Evolutionary conservation across 23 tunicate species (phyloP), one percentile per base, ranked within the genome.

Genomic region (Clavelina lepadiformis): DNA sequence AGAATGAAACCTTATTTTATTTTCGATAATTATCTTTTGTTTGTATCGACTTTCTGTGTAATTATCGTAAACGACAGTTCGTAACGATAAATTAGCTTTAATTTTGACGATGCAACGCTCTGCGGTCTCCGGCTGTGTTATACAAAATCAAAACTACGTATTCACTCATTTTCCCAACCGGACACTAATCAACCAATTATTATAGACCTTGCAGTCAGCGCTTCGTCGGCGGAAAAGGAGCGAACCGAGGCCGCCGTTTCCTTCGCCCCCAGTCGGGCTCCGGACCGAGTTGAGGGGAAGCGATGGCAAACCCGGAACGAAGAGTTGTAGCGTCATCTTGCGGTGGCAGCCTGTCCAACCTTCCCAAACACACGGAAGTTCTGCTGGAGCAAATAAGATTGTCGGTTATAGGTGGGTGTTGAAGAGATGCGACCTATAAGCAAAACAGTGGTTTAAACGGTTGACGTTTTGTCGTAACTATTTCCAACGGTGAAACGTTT

Each of bases 341-440:
- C 67, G 83, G 32, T 80, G 98, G 98, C 77, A 75, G 28, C 91
- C 98, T 5, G 38, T 83, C 8, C 67, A 76, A 22, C 30, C 82
- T 32, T 91, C 33, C 32, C 84, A 91, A 30, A 82, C 82, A 76
- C 78, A 91, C 29, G 98, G 98, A 7, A 78, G 70, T 34, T 72
- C 75, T 49, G 27, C 58, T 27, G 62, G 71, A 62, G 46, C 54
- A 4, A 79, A 64, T 1, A 47, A 55, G 27, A 69, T 91, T 25
- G 46, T 91, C 41, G 98, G 98, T 7, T 86, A 79, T 76, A 69
- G 85, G 85, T 79, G 32, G n/a, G n/a, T n/a, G n/a, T n/a, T n/a
- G n/a, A n/a, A n/a, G n/a, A n/a, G n/a, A n/a, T n/a, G n/a, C n/a
- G n/a, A n/a, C n/a, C n/a, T n/a, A n/a, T n/a, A n/a, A n/a, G n/a